phyloP scores from a whole-genome alignment of 2,113 vertebrate genomes.

The Gnathonemus longibarbis region DNA sequence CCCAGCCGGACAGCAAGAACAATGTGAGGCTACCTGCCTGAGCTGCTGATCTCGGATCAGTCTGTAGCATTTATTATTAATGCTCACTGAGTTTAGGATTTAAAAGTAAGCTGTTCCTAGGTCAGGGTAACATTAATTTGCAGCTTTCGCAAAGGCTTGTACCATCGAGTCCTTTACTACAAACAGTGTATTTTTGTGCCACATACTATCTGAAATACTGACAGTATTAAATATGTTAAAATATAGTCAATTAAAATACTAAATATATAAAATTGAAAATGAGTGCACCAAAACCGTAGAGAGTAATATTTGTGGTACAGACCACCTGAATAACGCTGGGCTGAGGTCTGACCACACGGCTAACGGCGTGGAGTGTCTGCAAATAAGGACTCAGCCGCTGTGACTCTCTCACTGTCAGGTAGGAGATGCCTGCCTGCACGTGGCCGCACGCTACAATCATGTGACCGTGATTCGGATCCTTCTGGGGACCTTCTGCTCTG shows the following conservation, averaged over 20 bases:
- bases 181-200: not conserved
- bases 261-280: not conserved
- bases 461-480: conserved; percentile 80
- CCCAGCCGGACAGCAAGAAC: conserved; percentile 84
- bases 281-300: not conserved
- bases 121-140: not conserved
- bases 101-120: not conserved
- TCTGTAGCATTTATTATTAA: not conserved
- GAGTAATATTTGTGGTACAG: not conserved
- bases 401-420: conserved; percentile 60
- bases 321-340: not conserved
- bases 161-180: not conserved
- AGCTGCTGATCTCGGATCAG: not conserved
- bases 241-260: too few relatives aligned
- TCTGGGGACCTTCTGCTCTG: conserved; percentile 90
- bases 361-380: not conserved
- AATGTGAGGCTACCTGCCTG: conserved; percentile 60
- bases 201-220: not conserved
- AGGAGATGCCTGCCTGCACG: conserved; percentile 89
- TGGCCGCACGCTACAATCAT: conserved; percentile 91
- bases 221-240: not conserved
- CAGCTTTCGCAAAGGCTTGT: not conserved
- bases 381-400: not conserved
- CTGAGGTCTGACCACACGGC: not conserved
- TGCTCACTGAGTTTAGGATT: not conserved